Evolutionary conservation across 2,797 vertebrate species (phyloP).

Genomic region (Steatocranus sp.): DNA sequence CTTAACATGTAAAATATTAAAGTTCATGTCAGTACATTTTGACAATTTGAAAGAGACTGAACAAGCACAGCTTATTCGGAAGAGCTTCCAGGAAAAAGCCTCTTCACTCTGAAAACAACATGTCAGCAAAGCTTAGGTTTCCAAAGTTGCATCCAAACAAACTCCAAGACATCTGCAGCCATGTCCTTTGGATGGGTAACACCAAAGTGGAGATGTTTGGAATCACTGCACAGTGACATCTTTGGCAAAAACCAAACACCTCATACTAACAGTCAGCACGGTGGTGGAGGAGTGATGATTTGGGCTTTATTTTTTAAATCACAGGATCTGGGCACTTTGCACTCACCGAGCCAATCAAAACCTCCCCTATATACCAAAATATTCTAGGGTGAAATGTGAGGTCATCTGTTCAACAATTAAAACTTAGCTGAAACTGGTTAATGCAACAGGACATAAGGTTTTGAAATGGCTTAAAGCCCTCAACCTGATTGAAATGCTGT

Average conservation of each 20-base stretch:
- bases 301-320: not conserved
- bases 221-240: not conserved
- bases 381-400: not conserved
- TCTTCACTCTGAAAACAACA: not conserved
- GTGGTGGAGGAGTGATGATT: not conserved
- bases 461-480: not conserved
- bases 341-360: not conserved
- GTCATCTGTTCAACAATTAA: not conserved
- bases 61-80: fast-evolving
- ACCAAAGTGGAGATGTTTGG: not conserved
- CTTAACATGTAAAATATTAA: not conserved
- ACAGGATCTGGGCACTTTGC: not conserved
- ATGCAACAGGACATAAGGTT: not conserved
- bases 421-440: not conserved
- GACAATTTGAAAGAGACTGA: not conserved
- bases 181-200: not conserved
- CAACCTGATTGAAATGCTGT: not conserved
- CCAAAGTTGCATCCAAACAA: not conserved
- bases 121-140: not conserved
- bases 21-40: not conserved
- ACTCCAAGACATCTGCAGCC: not conserved
- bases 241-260: not conserved
- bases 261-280: not conserved
- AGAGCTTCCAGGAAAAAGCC: not conserved
- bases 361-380: not conserved